Evolutionary conservation across 2,888 invertebrate species (phyloP), one percentile per base, ranked within the genome.

Genomic region (Drosophila histrio): DNA sequence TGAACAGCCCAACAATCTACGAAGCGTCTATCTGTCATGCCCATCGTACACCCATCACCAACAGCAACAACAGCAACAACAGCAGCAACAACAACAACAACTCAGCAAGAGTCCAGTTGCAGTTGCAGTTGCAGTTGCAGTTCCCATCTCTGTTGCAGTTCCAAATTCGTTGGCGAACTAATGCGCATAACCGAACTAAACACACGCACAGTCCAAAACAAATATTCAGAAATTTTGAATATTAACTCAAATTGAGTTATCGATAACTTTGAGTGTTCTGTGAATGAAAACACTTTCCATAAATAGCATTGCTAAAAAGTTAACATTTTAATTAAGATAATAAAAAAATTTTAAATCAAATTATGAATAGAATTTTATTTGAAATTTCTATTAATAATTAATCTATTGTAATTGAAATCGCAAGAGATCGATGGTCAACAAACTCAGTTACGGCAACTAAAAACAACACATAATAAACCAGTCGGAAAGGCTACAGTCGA

Each of bases 81-180:
- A n/a, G n/a, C 32, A 5, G 32, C 32, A 30, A 30, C 30, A 6
- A 32, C 47, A 13, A 19, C 22, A 6, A 11, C 49, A 49, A 47
- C 78, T 78, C 74, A 63, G 74, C 74, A 78, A 78, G 79, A 75
- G 74, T 77, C 62, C 78, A 77, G 76, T 71, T 57, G 8, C 24
- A 19, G 26, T 43, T 41, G 15, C 39, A 28, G 47, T 46, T 60
- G 26, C 41, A 28, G 9, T 57, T 57, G 11, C 47, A 28, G 28
- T 47, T 58, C 3, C 21, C 28, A 30, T 52, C 39, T 19, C 28
- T 39, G 34, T 50, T 50, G 39, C 30, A 56, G 19, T 36, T 41
- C 39, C 13, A 30, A 53, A 44, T 22, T 43, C 47, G 41, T 74
- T 73, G 56, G 56, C 56, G 74, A 49, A 46, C 73, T 71, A 52